Conservation (phyloP, 2,113 vertebrate species). For the Aphyosemion australe region DNA sequence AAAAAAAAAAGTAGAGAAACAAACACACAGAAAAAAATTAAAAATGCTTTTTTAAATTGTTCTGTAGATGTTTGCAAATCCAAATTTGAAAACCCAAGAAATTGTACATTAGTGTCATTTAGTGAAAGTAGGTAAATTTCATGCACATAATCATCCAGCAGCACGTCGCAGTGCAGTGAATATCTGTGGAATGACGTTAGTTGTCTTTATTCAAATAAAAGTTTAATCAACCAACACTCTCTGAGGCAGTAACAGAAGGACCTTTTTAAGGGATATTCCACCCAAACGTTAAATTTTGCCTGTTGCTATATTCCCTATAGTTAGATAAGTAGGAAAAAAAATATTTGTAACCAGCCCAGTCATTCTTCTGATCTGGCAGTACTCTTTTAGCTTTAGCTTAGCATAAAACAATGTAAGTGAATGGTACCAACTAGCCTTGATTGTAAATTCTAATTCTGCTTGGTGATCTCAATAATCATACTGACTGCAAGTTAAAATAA, state of each 20-base stretch:
- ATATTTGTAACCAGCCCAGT: too few species aligned
- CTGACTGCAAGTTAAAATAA: too few species aligned
- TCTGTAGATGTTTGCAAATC: slow-evolving; percentile 68
- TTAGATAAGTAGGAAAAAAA: too few species aligned
- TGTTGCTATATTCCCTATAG: too few species aligned
- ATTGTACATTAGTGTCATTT: slow-evolving; percentile 56
- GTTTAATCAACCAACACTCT: neutral
- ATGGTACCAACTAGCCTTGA: too few species aligned
- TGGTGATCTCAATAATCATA: too few species aligned
- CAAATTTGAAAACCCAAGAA: slow-evolving; percentile 44
- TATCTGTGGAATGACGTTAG: slow-evolving; percentile 74
- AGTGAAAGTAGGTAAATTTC: slow-evolving; percentile 61
- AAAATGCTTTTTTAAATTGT: slow-evolving; percentile 22
- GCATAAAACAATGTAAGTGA: too few species aligned
- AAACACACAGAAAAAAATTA: slow-evolving; percentile 12
- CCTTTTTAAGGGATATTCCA: too few species aligned
- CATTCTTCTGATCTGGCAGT: too few species aligned
- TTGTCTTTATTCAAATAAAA: slow-evolving; percentile 49
- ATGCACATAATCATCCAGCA: slow-evolving; percentile 47
- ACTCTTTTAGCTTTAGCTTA: too few species aligned
- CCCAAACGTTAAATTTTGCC: too few species aligned
- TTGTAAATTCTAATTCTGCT: too few species aligned
- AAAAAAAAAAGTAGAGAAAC: slow-evolving; percentile 45
- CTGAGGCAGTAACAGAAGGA: slow-evolving; percentile 22
- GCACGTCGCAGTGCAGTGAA: slow-evolving; percentile 74